Conservation (phyloP, 2,888 invertebrate species). For the Ctenicera cuprea region DNA sequence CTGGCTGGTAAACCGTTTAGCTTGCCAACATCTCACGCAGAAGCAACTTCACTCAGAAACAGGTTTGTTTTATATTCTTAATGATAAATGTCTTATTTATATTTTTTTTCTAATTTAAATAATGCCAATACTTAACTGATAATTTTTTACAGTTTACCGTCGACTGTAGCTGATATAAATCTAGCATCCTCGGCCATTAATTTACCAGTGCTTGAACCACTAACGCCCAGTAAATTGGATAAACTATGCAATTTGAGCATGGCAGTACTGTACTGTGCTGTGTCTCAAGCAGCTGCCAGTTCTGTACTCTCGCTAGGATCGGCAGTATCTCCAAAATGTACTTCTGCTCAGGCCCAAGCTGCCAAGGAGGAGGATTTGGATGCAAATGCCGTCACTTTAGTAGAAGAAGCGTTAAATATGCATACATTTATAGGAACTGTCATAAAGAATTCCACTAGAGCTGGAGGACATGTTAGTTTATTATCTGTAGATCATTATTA, state of each 20-base stretch:
- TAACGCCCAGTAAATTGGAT: constrained; percentile 88
- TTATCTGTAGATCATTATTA: neutral
- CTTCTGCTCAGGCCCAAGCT: constrained; percentile 68
- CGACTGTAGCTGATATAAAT: constrained; percentile 88
- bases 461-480: constrained; percentile 87
- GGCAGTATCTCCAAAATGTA: constrained; percentile 77
- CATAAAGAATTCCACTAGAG: constrained; percentile 89
- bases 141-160: constrained; percentile 86
- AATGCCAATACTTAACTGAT: no score
- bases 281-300: constrained; percentile 81
- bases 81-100: no score
- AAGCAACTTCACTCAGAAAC: constrained; percentile 83
- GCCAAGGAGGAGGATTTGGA: constrained; percentile 85
- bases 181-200: constrained; percentile 89
- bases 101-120: no score
- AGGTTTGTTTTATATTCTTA: constrained; percentile 69
- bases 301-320: constrained; percentile 77
- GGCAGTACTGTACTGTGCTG: constrained; percentile 88
- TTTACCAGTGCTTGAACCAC: constrained; percentile 90
- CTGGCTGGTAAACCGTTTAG: constrained; percentile 80
- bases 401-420: constrained; percentile 91
- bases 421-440: constrained; percentile 88
- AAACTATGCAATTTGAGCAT: constrained; percentile 89
- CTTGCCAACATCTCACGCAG: constrained; percentile 81
- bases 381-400: constrained; percentile 86